Conservation (phyloP, 2,113 vertebrate genomes). For the Phycodurus eques region DNA sequence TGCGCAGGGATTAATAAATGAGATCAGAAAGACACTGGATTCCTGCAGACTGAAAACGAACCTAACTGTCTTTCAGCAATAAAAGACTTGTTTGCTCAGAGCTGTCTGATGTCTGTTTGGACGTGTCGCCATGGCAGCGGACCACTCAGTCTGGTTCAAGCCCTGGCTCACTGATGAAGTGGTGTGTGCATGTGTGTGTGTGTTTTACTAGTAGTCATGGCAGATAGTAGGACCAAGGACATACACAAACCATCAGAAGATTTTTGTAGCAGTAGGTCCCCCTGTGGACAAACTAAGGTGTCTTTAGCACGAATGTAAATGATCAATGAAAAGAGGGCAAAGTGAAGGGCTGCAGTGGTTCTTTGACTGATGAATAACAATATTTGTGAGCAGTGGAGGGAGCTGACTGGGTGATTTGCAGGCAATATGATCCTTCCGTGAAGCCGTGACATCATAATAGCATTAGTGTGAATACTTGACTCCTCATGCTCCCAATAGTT, state of each 20-base stretch:
- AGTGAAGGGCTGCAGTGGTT: background rate
- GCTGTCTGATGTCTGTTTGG: constrained; percentile 46
- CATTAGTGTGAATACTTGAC: background rate
- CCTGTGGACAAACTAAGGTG: background rate
- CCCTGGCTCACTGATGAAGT: constrained; percentile 23
- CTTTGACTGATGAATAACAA: background rate
- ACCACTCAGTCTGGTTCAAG: constrained; percentile 49
- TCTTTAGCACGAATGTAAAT: background rate
- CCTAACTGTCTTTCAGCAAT: constrained; percentile 15
- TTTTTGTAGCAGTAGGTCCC: background rate
- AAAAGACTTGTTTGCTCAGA: constrained; percentile 29
- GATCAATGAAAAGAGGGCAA: too few relatives aligned
- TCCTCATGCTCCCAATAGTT: too few relatives aligned
- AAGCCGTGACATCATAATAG: background rate
- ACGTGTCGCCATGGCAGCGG: constrained; percentile 56
- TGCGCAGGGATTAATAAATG: background rate
- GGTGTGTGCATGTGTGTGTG: background rate
- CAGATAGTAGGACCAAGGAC: background rate
- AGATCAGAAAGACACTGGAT: background rate
- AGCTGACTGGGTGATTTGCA: background rate
- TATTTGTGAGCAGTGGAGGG: background rate
- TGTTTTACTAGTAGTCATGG: constrained; percentile 9
- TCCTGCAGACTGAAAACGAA: background rate
- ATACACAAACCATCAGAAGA: background rate
- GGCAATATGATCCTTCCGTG: background rate